Percentiles rank a stretch among this genome's conserved stretches.
Conservation (phyloP, 1,140 invertebrate genomes). For the Zaprionus africanus region DNA sequence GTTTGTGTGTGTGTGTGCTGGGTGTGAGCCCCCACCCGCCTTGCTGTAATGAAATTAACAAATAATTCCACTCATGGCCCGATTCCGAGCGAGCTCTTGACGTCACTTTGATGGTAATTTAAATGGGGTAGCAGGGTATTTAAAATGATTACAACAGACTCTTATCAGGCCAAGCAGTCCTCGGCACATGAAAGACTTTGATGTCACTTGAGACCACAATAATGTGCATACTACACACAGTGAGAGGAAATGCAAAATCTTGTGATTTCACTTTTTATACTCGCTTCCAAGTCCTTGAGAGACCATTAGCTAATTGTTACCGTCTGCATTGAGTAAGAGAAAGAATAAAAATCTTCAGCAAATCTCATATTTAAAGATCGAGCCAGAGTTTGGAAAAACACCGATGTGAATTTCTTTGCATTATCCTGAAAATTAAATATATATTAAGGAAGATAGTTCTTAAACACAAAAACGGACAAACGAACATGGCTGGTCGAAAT, state of each 20-base stretch:
- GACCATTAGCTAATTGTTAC: background rate
- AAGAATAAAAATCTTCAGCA: background rate
- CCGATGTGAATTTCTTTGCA: too few species aligned
- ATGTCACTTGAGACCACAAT: conserved; percentile 31
- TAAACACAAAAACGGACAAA: too few species aligned
- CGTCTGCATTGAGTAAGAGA: background rate
- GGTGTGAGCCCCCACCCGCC: conserved; percentile 14
- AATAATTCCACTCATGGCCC: conserved; percentile 65
- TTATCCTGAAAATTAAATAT: too few species aligned
- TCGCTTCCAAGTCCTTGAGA: background rate
- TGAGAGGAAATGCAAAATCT: background rate
- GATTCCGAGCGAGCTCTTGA: conserved; percentile 50
- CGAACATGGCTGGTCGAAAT: too few species aligned
- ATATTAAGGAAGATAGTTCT: too few species aligned
- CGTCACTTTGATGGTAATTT: conserved; percentile 79
- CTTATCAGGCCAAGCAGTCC: conserved; percentile 60
- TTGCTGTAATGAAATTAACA: conserved; percentile 75
- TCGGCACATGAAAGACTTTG: conserved; percentile 31
- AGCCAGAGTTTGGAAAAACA: too few species aligned
- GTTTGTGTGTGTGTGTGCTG: conserved; percentile 1
- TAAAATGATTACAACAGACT: conserved; percentile 63
- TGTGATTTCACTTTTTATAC: background rate
- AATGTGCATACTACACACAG: background rate
- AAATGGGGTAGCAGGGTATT: conserved; percentile 73
- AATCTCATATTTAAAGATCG: too few species aligned